Percentiles rank a stretch among this genome's conserved stretches.
phyloP scores from a whole-genome alignment of 2,888 invertebrate species.

The Aphidius colemani region DNA sequence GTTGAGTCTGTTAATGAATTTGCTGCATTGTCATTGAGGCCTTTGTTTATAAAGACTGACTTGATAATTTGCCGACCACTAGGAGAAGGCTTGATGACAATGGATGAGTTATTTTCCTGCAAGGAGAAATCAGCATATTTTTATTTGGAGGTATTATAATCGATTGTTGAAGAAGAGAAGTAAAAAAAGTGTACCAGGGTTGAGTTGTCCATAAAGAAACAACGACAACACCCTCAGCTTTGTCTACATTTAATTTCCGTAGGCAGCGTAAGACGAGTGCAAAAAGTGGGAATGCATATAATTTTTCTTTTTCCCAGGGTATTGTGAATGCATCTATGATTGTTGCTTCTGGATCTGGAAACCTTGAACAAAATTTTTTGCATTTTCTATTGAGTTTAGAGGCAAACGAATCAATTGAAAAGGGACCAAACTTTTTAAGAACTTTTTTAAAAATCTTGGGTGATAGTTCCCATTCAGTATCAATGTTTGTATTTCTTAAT shows the following conservation, averaged over 20 bases:
- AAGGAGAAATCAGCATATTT: constrained; percentile 3
- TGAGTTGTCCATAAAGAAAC: constrained; percentile 29
- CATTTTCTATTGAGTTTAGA: constrained; percentile 29
- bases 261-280: constrained; percentile 25
- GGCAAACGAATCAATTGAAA: constrained; percentile 30
- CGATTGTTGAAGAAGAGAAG: constrained; percentile 11
- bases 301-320: constrained; percentile 13
- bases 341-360: constrained; percentile 25
- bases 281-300: constrained; percentile 33
- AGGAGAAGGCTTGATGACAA: background rate
- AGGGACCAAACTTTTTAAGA: constrained; percentile 16
- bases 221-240: constrained; percentile 30
- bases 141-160: constrained; percentile 2
- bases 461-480: constrained; percentile 31
- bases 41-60: background rate
- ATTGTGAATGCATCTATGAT: constrained; percentile 30
- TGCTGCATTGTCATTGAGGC: constrained; percentile 4
- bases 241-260: constrained; percentile 27
- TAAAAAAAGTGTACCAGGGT: constrained; percentile 29
- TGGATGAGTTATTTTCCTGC: background rate
- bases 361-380: constrained; percentile 26
- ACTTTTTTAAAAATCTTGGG: constrained; percentile 21
- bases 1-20: constrained; percentile 21
- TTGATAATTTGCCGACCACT: constrained; percentile 7
- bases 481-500: constrained; percentile 24